Base-by-base conservation (phyloP, 64 coral and sea anemone genomes). In the Stylophora pistillata region DNA sequence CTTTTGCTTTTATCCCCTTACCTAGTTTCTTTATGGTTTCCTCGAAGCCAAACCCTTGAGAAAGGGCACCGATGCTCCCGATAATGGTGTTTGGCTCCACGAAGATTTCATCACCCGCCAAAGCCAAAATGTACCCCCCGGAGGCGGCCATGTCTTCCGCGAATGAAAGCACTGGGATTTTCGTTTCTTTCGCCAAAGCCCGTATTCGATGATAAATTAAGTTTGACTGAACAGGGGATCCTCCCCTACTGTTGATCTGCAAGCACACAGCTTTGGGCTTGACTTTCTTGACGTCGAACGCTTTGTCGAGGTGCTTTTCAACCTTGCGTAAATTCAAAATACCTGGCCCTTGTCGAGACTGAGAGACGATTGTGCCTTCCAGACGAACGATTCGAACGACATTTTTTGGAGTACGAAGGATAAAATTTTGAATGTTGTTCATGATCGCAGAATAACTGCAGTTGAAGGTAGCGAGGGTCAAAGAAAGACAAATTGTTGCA, bases 261-360 rank as follows among this genome's bases (percentile, higher is more conserved):
- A 96, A 71, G 41, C 95, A 96, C 56, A 96, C 95, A 34, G 95
- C 95, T 84, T 91, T 98, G 12, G 95, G 95, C 30, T 91, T 94
- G 17, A 94, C 71, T 86, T 91, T 94, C n/a, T 94, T 91, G 55
- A 56, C 79, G 82, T 94, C 89, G 59, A 98, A 98, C 15, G 95
- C 95, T 13, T 63, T 53, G 59, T 89, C 89, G 47, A 98, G 82
- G 29, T 71, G 23, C 62, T 91, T 98, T 68, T 98, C 95, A 13
- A 98, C 62, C 63, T 73, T 91, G 52, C 84, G 74, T 25, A 98
- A 76, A 57, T 94, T 98, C 0, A 98, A 33, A 20, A 53, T 56
- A 33, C 86, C 20, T 4, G 73, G 76, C 0, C 52, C 74, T 2
- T 47, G 21, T 56, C 59, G 72, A n/a, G 76, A 28, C 0, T 33